Percentiles rank a stretch among this genome's conserved stretches.
phyloP scores from a whole-genome alignment of 2,113 vertebrate genomes.

The Xenopus laevis region DNA sequence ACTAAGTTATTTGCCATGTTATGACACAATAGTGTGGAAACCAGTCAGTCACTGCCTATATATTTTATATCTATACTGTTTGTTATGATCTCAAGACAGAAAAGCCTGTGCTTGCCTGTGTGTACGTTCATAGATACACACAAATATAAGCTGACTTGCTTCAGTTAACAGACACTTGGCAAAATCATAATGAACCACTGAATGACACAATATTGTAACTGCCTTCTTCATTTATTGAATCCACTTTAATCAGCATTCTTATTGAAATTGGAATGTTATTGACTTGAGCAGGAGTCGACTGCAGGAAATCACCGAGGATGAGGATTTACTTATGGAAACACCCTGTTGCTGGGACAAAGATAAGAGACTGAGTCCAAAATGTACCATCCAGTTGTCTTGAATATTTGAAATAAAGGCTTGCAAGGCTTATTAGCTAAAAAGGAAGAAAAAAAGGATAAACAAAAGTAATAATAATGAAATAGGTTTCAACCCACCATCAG shows the following conservation, averaged over 20 bases:
- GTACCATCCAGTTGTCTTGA: slow-evolving; percentile 63
- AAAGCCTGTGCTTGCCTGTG: no score
- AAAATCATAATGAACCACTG: slow-evolving; percentile 49
- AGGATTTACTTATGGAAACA: background rate
- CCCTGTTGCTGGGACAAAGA: background rate
- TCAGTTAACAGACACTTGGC: slow-evolving; percentile 61
- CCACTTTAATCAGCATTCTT: background rate
- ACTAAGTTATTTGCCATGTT: no score
- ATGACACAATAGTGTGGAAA: no score
- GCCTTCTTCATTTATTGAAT: background rate
- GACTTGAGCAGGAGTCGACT: background rate
- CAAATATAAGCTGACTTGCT: slow-evolving; percentile 32
- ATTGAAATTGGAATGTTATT: background rate
- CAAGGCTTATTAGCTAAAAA: slow-evolving; percentile 59
- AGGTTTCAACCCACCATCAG: no score
- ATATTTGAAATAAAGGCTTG: slow-evolving; percentile 53
- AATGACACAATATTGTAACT: slow-evolving; percentile 26
- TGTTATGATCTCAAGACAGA: no score
- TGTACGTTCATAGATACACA: no score
- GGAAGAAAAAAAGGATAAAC: slow-evolving; percentile 45
- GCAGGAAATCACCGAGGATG: background rate
- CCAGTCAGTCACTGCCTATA: no score
- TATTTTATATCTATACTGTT: no score
- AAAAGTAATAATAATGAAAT: no score
- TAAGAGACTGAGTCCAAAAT: slow-evolving; percentile 21